Conservation (phyloP, 2,113 vertebrate genomes). For the Peromyscus californicus region DNA sequence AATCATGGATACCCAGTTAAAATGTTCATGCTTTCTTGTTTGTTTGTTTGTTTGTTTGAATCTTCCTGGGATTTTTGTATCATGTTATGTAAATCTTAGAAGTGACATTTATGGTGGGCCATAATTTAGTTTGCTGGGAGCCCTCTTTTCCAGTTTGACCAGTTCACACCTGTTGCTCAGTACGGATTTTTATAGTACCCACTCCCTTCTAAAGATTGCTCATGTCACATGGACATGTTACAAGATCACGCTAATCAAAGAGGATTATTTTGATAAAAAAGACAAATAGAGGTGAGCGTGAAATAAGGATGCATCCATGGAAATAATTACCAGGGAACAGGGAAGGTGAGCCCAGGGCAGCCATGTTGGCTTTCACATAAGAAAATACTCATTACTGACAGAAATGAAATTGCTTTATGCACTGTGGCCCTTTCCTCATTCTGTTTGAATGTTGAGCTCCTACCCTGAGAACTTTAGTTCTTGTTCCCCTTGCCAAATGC, state of each 20-base stretch:
- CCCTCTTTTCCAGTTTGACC: not conserved
- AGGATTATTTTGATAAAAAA: not conserved
- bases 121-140: not conserved
- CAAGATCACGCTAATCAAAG: not conserved
- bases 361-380: not conserved
- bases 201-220: not conserved
- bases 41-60: not conserved
- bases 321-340: not conserved
- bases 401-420: not conserved
- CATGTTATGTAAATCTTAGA: no score
- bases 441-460: not conserved
- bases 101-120: not conserved
- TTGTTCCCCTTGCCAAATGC: not conserved
- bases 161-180: not conserved
- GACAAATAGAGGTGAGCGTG: not conserved
- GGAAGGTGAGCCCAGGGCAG: not conserved
- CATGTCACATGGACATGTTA: not conserved
- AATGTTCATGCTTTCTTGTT: not conserved
- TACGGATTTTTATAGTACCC: not conserved
- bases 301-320: not conserved
- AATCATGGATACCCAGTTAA: not conserved
- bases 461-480: not conserved
- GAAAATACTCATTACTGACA: not conserved
- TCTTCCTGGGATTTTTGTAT: not conserved
- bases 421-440: not conserved